Base-by-base conservation (phyloP, 2,888 invertebrate genomes). In the Phengaris arion region DNA sequence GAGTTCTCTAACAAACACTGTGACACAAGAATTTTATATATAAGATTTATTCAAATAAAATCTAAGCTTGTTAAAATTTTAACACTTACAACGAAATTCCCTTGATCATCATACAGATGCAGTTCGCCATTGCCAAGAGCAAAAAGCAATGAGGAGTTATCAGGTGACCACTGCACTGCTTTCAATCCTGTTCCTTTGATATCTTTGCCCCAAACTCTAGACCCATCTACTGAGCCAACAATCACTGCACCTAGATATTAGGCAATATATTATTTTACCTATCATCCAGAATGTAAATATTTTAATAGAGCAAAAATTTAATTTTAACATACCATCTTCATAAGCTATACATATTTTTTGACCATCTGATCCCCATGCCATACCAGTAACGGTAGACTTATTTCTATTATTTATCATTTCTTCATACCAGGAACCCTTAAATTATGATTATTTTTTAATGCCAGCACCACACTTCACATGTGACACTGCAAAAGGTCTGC, bases 361-460 rank as follows among this genome's bases (percentile, higher is more conserved):
- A 0, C 99, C 99, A 93, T 99, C 99, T 48, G 96, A 95, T 82
- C 98, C 98, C 99, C 99, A 99, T n/a, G 97, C 96, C 98, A 99
- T 99, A 75, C 98, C 98, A 82, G 96, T 96, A 0, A 99, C 99
- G 0, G 98, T 97, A 0, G 99, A 99, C 86, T 99, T 99, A 85
- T 99, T 99, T 77, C 99, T 95, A 89, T 99, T 99, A 88, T 99
- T 99, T 81, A 99, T 99, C 99, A 99, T 99, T 92, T 99, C 99
- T 91, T 99, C 99, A 91, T 98, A 98, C 99, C 99, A 99, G 0
- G 97, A 96, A 22, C 98, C 98, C 96, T 97, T 35, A 64, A 64
- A 45, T 64, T 64, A 64, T 64, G 5, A 15, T 2, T 6, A 5
- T 6, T 55, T 22, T 22, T 57, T 57, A 9, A 57, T 3, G 35